phyloP scores from a whole-genome alignment of 2,113 vertebrate species.

The Mystacornis crossleyi region DNA sequence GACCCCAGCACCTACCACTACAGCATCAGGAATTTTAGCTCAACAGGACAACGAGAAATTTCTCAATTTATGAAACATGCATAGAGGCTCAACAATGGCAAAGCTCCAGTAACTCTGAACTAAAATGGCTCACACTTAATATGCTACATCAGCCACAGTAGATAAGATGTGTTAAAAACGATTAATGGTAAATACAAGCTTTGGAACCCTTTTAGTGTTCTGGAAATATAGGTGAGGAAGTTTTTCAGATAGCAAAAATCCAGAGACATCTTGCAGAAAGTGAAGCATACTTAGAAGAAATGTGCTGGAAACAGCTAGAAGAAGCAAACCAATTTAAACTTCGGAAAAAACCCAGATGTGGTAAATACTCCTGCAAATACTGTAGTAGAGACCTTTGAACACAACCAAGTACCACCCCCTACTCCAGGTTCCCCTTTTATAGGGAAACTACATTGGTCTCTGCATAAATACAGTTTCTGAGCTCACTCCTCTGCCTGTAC shows the following conservation, averaged over 20 bases:
- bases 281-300: neutral
- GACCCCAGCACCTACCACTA: neutral
- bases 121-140: neutral
- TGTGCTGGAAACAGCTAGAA: neutral
- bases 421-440: neutral
- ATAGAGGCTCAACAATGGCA: neutral
- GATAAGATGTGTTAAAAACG: neutral
- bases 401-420: rapidly evolving
- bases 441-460: neutral
- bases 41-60: neutral
- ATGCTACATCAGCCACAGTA: neutral
- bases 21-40: neutral
- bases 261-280: neutral
- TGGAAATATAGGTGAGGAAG: neutral
- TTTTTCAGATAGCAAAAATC: neutral
- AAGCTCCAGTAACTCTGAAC: neutral
- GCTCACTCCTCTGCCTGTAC: neutral
- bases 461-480: neutral
- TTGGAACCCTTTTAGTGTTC: neutral
- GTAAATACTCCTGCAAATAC: neutral
- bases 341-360: neutral
- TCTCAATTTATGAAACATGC: neutral
- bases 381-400: neutral
- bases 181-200: neutral
- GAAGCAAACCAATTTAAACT: neutral